Conservation (phyloP, 2,797 vertebrate species). For the Synaphobranchus kaupii region DNA sequence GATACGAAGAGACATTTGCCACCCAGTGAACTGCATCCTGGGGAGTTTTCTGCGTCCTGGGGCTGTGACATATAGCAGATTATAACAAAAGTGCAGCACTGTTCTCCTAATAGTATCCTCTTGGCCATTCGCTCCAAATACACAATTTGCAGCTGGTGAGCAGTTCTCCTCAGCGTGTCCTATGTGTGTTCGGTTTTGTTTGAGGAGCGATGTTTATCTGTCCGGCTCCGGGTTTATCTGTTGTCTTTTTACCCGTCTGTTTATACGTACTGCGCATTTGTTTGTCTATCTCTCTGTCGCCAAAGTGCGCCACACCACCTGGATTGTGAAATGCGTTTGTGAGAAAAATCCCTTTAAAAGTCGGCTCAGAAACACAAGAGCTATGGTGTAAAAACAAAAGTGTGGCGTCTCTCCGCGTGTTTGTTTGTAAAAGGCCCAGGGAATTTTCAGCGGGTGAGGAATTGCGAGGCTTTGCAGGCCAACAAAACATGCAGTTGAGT, state of each 20-base stretch:
- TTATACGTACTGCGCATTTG: not conserved
- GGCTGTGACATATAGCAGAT: not conserved
- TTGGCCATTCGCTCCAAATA: not conserved
- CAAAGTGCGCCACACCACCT: not conserved
- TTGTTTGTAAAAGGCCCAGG: not conserved
- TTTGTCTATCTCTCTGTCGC: not conserved
- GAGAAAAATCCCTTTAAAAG: not conserved
- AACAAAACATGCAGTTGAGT: not conserved
- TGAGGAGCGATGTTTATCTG: not conserved
- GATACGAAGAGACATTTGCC: not conserved
- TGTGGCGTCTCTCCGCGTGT: not conserved
- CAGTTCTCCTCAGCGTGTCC: not conserved
- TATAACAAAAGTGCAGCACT: not conserved
- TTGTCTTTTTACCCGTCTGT: no score
- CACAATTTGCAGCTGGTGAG: not conserved
- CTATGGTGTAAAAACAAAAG: not conserved
- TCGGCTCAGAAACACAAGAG: not conserved
- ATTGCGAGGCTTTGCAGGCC: not conserved
- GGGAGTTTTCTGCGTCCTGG: not conserved
- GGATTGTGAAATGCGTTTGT: not conserved
- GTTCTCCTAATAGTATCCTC: not conserved
- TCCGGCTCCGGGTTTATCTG: no score
- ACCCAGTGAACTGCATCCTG: not conserved
- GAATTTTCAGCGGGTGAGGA: constrained; percentile 2
- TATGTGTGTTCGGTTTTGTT: not conserved